Base-by-base conservation (phyloP, 1,140 invertebrate genomes). In the Drosophila albomicans region DNA sequence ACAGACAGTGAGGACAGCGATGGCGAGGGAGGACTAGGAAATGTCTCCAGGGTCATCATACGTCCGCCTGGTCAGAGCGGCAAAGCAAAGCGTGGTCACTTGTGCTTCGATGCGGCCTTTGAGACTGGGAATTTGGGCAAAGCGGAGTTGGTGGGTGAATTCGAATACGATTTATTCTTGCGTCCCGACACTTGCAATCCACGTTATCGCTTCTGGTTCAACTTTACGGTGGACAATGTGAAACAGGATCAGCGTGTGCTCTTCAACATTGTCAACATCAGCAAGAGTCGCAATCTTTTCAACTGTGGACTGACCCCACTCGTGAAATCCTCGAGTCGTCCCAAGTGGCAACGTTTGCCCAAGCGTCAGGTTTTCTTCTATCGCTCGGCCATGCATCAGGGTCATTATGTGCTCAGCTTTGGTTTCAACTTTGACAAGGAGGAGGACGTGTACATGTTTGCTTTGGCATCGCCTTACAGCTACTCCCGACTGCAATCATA, bases 151-250 rank as follows among this genome's bases (percentile, higher is more conserved):
- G 95, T 99, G 69, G 97, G 96, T 1, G 98, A 99, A 86, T 96
- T 96, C 91, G 98, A 99, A 92, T 99, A 99, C 93, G 99, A 99
- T 93, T 94, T 99, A 6, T 99, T 97, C 93, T 96, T 99, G 43
- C 94, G 99, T 52, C 98, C 99, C 0, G 99, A 99, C 93, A 99
- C 98, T 0, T 99, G 98, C 92, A 98, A 98, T 92, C 98, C 98
- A 0, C 94, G 97, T 32, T 95, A 97, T 62, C 94, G 99, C 45
- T 96, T 99, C 66, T 99, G 98, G 98, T 99, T 99, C 92, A 99
- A 99, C 93, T 99, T 99, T 90, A 98, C 98, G 0, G 98, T 99
- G 8, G 98, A 99, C 92, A 99, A 99, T 93, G 97, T 98, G 0
- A 96, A 97, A 74, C 94, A 96, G 30, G 98, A 99, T 92, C 98